A percentile compares a stretch with the other conserved stretches of the same genome.
phyloP scores from a whole-genome alignment of 2,888 invertebrate genomes.

The Stegana nigrithorax region DNA sequence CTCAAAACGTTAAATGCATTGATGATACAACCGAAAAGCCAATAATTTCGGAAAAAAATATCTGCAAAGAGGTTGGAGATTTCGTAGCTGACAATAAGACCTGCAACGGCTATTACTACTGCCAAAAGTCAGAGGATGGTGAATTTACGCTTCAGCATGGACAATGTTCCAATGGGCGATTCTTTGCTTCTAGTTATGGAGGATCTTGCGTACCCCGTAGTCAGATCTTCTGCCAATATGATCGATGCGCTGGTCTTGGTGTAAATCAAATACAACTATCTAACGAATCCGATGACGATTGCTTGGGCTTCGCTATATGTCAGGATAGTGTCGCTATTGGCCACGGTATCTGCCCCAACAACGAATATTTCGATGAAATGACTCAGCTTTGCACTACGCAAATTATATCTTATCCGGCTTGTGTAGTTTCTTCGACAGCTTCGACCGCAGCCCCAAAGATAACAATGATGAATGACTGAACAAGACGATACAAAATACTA shows the following conservation, averaged over 20 bases:
- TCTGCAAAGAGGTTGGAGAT: conserved; percentile 42
- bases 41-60: conserved; percentile 31
- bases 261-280: conserved; percentile 49
- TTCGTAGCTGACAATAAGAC: conserved; percentile 53
- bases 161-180: conserved; percentile 45
- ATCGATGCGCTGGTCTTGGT: conserved; percentile 58
- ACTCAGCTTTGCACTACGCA: conserved; percentile 52
- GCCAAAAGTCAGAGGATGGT: conserved; percentile 29
- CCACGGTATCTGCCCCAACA: conserved; percentile 46
- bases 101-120: conserved; percentile 62
- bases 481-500: no score
- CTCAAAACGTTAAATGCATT: conserved; percentile 43
- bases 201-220: conserved; percentile 56
- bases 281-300: conserved; percentile 54
- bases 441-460: conserved; percentile 11
- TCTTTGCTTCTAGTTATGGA: conserved; percentile 45
- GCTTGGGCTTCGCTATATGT: conserved; percentile 55
- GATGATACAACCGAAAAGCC: conserved; percentile 24
- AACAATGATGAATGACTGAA: conserved; percentile 33
- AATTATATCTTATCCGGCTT: conserved; percentile 50
- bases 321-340: conserved; percentile 54
- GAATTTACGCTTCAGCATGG: conserved; percentile 42
- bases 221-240: conserved; percentile 42
- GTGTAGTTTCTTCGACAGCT: conserved; percentile 35
- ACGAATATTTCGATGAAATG: conserved; percentile 54